These are phyloP conservation scores for Aleiodes sp. DNA, from an alignment of 1,140 invertebrate genomes.

Conservation along the genomic window DNA sequence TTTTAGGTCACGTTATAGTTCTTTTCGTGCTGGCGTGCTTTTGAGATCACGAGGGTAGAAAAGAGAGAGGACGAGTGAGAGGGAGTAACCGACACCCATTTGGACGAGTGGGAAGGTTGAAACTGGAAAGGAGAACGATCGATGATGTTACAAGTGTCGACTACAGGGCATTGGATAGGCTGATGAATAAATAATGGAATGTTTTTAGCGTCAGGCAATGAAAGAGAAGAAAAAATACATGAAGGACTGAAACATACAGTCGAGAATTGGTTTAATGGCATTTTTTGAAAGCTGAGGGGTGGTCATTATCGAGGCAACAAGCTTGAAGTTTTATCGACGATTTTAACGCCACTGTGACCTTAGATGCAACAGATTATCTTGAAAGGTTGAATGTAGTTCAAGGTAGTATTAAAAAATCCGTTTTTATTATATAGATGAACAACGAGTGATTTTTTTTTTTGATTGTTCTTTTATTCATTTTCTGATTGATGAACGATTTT, in stretches of 20 bases:
- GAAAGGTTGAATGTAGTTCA: neutral
- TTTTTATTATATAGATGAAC: too few relatives aligned
- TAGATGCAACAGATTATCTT: neutral
- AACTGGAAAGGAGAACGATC: constrained; percentile 40
- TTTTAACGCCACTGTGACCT: constrained; percentile 12
- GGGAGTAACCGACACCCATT: constrained; percentile 22
- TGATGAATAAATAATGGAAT: constrained; percentile 2
- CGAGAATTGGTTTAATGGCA: constrained; percentile 6
- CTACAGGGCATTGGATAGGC: neutral
- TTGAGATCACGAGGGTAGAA: constrained; percentile 36
- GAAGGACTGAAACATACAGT: neutral
- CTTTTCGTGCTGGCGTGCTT: constrained; percentile 27
- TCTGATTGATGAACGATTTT: too few relatives aligned
- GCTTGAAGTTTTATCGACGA: constrained; percentile 3
- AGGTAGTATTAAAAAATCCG: too few relatives aligned
- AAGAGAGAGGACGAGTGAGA: too few relatives aligned
- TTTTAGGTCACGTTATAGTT: constrained; percentile 36
- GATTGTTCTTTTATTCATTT: too few relatives aligned
- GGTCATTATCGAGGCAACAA: neutral
- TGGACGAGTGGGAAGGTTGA: constrained; percentile 25
- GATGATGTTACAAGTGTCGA: constrained; percentile 38
- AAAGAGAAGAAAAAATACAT: neutral
- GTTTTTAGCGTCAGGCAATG: neutral
- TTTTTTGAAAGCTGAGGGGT: neutral
- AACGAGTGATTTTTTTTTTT: too few relatives aligned